These are phyloP conservation scores for Dendroctonus ponderosae DNA, from an alignment of 1,140 invertebrate species.

Conservation along the genomic window DNA sequence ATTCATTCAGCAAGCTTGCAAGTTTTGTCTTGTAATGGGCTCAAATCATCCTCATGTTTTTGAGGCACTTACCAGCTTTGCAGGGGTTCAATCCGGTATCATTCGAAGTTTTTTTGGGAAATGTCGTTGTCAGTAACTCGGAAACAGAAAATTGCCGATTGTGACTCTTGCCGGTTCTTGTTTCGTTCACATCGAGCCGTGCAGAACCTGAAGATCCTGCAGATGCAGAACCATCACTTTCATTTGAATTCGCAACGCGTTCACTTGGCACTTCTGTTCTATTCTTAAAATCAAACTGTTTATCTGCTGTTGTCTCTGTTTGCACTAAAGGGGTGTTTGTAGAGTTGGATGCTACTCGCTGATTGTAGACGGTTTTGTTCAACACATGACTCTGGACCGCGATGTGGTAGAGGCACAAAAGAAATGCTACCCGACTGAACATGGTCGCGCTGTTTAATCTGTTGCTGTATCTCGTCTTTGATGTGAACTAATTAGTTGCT, in stretches of 20 bases:
- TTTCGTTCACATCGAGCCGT: too few species aligned
- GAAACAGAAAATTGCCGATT: constrained; percentile 35
- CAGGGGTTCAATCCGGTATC: constrained; percentile 55
- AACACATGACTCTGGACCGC: constrained; percentile 5
- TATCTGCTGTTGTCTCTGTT: too few species aligned
- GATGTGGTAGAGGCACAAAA: constrained; percentile 20
- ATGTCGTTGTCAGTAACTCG: constrained; percentile 43
- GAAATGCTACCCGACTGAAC: constrained; percentile 21
- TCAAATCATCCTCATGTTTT: too few species aligned
- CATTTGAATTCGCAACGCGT: background rate
- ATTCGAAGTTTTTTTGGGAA: constrained; percentile 48
- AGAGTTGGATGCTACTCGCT: too few species aligned
- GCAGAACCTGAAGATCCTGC: too few species aligned
- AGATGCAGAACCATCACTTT: too few species aligned
- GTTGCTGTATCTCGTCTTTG: constrained; percentile 20
- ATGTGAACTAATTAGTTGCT: constrained; percentile 26
- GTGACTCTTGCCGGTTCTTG: too few species aligned
- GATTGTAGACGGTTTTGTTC: background rate
- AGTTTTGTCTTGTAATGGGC: too few species aligned
- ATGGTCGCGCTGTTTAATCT: constrained; percentile 25
- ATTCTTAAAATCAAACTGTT: background rate
- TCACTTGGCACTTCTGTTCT: background rate
- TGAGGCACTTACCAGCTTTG: constrained; percentile 47
- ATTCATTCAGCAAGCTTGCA: too few species aligned
- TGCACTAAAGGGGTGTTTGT: too few species aligned